A percentile compares a stretch with the other conserved stretches of the same genome.
Evolutionary conservation across 2,888 invertebrate species (phyloP).

Genomic region (Anticlea derivata): DNA sequence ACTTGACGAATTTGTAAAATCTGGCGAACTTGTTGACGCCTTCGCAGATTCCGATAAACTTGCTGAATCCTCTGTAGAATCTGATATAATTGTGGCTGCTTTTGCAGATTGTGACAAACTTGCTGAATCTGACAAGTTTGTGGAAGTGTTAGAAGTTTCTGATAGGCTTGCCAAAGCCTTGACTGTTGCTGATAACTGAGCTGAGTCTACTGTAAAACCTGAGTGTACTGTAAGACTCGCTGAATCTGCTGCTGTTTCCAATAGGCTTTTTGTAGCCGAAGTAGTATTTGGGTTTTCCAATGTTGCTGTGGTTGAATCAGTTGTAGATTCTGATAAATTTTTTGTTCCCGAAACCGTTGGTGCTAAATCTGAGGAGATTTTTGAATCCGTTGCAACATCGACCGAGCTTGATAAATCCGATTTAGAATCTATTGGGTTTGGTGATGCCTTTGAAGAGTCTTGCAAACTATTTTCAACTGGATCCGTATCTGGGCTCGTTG

Average conservation of each 20-base stretch:
- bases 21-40: not conserved
- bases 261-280: not conserved
- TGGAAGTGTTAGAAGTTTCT: not conserved
- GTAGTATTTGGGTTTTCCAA: not conserved
- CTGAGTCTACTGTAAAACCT: not conserved
- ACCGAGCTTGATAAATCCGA: not conserved
- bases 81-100: not conserved
- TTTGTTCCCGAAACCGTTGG: not conserved
- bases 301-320: not conserved
- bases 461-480: not conserved
- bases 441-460: too few relatives aligned
- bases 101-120: not conserved
- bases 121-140: not conserved
- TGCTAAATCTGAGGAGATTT: not conserved
- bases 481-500: not conserved
- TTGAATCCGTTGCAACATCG: not conserved
- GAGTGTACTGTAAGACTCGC: not conserved
- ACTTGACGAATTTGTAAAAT: not conserved
- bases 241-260: not conserved
- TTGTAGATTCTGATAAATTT: not conserved
- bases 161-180: not conserved
- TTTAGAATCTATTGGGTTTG: not conserved
- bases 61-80: not conserved
- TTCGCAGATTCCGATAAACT: not conserved
- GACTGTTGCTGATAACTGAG: not conserved